Evolutionary conservation across 2,113 vertebrate genomes (phyloP).

Genomic region (Lamprologus ornatipinnis): DNA sequence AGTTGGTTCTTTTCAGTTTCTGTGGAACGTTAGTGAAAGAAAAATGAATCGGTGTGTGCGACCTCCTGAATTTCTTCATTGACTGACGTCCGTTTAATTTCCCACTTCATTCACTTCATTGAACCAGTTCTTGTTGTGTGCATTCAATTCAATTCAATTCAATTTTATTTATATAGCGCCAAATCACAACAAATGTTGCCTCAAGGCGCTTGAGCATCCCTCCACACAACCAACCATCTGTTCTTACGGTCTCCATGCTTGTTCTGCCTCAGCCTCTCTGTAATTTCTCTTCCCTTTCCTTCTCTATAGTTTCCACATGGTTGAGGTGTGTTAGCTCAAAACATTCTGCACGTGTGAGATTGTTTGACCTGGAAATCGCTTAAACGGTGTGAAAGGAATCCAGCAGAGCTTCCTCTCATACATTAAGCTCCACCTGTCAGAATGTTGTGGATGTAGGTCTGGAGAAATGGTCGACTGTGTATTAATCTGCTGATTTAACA

Average conservation of each 20-base stretch:
- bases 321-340: conserved; percentile 16
- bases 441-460: not conserved
- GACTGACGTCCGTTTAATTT: not conserved
- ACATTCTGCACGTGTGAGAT: conserved; percentile 61
- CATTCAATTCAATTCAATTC: too few species aligned
- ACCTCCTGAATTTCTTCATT: not conserved
- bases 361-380: conserved; percentile 65
- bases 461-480: not conserved
- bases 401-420: conserved; percentile 57
- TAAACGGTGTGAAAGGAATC: conserved; percentile 65
- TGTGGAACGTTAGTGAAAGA: not conserved
- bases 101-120: not conserved
- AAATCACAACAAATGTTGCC: too few species aligned
- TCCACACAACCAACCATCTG: not conserved
- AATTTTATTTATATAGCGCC: too few species aligned
- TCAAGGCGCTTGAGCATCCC: too few species aligned
- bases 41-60: not conserved
- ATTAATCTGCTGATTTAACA: not conserved
- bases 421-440: conserved; percentile 41
- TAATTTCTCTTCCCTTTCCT: not conserved
- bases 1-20: not conserved
- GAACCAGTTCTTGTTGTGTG: not conserved
- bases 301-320: not conserved
- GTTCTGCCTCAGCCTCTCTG: not conserved
- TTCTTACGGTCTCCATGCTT: not conserved